Percentiles rank a stretch among this genome's conserved stretches.
Evolutionary conservation across 2,113 vertebrate genomes (phyloP).

Genomic region (Diglossa brunneiventris): DNA sequence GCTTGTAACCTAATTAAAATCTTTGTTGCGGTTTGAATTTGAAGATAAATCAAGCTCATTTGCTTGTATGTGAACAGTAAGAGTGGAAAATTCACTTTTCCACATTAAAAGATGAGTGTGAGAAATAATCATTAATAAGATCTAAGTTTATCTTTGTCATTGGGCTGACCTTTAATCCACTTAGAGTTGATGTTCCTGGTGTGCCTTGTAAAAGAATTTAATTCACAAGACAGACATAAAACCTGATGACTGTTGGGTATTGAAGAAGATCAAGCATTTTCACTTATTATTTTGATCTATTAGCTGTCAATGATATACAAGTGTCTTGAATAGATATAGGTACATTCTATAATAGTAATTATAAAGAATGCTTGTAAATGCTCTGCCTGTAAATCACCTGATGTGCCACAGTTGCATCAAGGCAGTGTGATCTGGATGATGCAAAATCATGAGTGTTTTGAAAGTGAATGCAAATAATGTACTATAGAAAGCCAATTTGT

Average conservation of each 20-base stretch:
- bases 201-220: background rate
- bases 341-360: background rate
- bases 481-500: background rate
- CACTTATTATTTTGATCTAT: conserved; percentile 5
- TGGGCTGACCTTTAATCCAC: background rate
- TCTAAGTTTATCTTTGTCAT: background rate
- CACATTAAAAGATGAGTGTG: background rate
- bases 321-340: background rate
- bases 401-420: background rate
- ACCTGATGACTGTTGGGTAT: background rate
- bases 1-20: background rate
- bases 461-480: background rate
- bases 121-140: background rate
- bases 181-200: background rate
- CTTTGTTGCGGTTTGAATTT: background rate
- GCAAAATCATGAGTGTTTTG: background rate
- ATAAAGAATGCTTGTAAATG: background rate
- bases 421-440: background rate
- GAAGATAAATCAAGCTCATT: background rate
- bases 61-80: background rate
- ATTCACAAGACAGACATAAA: background rate
- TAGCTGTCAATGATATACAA: background rate
- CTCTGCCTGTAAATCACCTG: background rate
- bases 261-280: background rate
- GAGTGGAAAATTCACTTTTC: background rate